Evolutionary conservation across 2,797 vertebrate species (phyloP).

Genomic region (Melopsittacus undulatus): DNA sequence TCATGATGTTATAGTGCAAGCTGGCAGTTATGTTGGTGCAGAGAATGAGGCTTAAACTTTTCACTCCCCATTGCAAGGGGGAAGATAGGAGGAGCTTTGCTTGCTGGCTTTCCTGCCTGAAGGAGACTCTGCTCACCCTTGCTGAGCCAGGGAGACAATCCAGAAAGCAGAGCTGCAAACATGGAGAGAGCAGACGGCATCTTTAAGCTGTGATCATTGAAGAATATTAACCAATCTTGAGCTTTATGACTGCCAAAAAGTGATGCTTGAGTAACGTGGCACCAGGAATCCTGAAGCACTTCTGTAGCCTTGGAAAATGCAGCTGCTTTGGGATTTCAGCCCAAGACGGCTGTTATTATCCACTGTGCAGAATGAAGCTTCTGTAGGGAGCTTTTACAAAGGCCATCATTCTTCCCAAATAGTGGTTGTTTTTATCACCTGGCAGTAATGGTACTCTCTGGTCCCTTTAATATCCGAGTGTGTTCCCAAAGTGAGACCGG

Average conservation of each 20-base stretch:
- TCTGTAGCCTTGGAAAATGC: slow-evolving; percentile 62
- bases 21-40: background rate
- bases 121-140: background rate
- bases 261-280: background rate
- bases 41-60: background rate
- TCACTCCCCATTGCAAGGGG: background rate
- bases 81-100: background rate
- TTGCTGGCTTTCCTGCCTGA: background rate
- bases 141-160: background rate
- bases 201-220: slow-evolving; percentile 27
- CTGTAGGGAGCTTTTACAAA: slow-evolving; percentile 22
- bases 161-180: background rate
- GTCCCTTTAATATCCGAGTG: slow-evolving; percentile 50
- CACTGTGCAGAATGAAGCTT: slow-evolving; percentile 35
- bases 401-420: slow-evolving; percentile 35
- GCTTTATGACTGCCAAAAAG: slow-evolving; percentile 29
- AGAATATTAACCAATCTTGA: slow-evolving; percentile 19
- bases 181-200: background rate
- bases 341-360: slow-evolving; percentile 9
- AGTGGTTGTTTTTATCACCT: slow-evolving; percentile 53
- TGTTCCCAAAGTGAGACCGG: background rate
- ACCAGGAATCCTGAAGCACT: slow-evolving; percentile 55
- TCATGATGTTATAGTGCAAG: background rate
- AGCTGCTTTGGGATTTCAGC: slow-evolving; percentile 66
- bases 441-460: slow-evolving; percentile 16